Percentiles rank a stretch among this genome's conserved stretches.
phyloP scores from a whole-genome alignment of 2,113 vertebrate genomes.

The Noturus placidus region DNA sequence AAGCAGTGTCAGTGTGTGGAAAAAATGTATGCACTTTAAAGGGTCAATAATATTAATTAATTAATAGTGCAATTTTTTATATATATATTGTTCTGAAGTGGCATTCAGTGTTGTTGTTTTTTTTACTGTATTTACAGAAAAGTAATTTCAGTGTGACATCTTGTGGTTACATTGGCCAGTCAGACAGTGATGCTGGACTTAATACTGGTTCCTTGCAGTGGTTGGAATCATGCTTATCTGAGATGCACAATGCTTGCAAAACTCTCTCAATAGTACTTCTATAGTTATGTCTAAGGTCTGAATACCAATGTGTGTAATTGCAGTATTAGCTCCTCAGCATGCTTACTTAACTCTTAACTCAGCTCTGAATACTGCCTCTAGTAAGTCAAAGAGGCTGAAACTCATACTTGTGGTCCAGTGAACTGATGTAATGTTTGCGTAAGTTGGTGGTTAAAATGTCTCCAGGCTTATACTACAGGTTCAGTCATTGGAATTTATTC shows the following conservation, averaged over 20 bases:
- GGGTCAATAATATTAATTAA: background rate
- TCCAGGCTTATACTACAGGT: background rate
- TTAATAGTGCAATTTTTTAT: background rate
- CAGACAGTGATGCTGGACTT: background rate
- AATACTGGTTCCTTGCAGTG: background rate
- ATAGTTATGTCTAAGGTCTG: background rate
- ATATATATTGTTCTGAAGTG: background rate
- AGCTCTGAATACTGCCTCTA: background rate
- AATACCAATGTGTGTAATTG: background rate
- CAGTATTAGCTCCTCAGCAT: background rate
- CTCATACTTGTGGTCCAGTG: background rate
- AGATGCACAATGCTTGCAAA: background rate
- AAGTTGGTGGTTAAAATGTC: background rate
- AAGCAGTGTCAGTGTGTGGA: background rate
- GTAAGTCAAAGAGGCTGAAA: background rate
- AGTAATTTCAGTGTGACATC: background rate
- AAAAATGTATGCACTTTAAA: background rate
- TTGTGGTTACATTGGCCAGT: background rate
- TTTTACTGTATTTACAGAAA: background rate
- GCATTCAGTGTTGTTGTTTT: background rate
- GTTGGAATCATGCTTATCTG: background rate
- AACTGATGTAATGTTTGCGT: constrained; percentile 3
- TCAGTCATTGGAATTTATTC: background rate
- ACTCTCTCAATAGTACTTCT: background rate
- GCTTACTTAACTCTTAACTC: background rate